These are phyloP conservation scores for Subacronicta megacephala DNA, from an alignment of 2,888 invertebrate species.

Conservation along the genomic window DNA sequence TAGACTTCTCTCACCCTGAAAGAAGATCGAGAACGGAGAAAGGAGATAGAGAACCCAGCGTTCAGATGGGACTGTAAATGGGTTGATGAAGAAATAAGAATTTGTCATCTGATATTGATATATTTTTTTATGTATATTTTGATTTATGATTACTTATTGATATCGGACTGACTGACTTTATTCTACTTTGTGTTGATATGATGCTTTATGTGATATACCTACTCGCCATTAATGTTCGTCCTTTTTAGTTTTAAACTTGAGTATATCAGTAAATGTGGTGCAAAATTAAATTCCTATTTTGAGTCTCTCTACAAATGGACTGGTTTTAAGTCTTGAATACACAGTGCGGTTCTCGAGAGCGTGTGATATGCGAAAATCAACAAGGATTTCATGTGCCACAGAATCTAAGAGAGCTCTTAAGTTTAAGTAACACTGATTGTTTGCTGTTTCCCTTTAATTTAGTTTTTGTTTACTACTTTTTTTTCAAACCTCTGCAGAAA, in stretches of 20 bases:
- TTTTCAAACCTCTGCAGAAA: too few species aligned
- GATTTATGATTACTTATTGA: constrained; percentile 1
- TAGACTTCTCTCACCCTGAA: too few species aligned
- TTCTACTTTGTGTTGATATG: background rate
- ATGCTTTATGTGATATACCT: too few species aligned
- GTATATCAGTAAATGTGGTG: background rate
- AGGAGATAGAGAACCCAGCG: too few species aligned
- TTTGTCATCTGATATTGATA: constrained; percentile 8
- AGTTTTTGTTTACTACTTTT: too few species aligned
- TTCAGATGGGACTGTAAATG: too few species aligned
- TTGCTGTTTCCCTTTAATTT: too few species aligned
- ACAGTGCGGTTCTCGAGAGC: background rate
- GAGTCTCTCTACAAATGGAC: constrained; percentile 9
- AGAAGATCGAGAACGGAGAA: too few species aligned
- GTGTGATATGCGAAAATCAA: background rate
- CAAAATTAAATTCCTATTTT: constrained; percentile 2
- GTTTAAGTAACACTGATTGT: too few species aligned
- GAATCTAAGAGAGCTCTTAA: too few species aligned
- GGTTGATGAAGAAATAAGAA: too few species aligned
- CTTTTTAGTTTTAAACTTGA: background rate
- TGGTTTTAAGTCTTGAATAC: constrained; percentile 5
- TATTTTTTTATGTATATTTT: too few species aligned
- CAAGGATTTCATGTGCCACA: background rate
- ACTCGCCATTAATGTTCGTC: background rate
- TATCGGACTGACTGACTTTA: background rate